A percentile compares a stretch with the other conserved stretches of the same genome.
Evolutionary conservation across 2,113 vertebrate species (phyloP).

Genomic region (Sakesphorus luctuosus): DNA sequence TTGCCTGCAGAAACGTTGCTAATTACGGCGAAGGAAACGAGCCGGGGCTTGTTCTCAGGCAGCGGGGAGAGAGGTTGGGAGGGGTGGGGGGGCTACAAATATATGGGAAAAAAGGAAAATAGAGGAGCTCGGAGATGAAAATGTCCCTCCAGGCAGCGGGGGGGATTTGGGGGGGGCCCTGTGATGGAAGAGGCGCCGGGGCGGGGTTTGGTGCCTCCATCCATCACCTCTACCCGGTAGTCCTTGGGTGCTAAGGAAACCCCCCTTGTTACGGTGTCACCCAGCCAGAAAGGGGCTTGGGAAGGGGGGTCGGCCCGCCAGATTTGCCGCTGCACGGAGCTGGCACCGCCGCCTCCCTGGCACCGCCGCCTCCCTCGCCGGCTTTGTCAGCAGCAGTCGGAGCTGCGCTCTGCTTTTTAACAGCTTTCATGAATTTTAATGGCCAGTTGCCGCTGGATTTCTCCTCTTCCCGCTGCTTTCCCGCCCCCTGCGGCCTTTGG

Average conservation of each 20-base stretch:
- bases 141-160: not conserved
- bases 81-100: conserved; percentile 1
- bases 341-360: not conserved
- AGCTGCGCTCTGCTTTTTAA: conserved; percentile 32
- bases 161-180: not conserved
- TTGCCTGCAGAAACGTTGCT: conserved; percentile 60
- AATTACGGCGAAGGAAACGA: conserved; percentile 44
- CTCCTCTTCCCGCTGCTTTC: not conserved
- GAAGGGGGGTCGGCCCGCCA: not conserved
- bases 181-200: not conserved
- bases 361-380: not conserved
- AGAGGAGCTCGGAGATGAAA: not conserved
- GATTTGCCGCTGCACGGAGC: not conserved
- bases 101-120: conserved; percentile 2
- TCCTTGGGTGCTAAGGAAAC: not conserved
- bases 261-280: accelerated
- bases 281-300: accelerated
- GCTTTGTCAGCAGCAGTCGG: conserved; percentile 34
- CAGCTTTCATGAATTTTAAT: conserved; percentile 68
- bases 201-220: not conserved
- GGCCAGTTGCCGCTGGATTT: conserved; percentile 14
- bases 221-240: not conserved
- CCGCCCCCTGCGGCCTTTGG: not conserved
- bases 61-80: not conserved
- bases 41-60: not conserved